Base-by-base conservation (phyloP, 2,888 invertebrate species). In the Dexiosoma caninum region DNA sequence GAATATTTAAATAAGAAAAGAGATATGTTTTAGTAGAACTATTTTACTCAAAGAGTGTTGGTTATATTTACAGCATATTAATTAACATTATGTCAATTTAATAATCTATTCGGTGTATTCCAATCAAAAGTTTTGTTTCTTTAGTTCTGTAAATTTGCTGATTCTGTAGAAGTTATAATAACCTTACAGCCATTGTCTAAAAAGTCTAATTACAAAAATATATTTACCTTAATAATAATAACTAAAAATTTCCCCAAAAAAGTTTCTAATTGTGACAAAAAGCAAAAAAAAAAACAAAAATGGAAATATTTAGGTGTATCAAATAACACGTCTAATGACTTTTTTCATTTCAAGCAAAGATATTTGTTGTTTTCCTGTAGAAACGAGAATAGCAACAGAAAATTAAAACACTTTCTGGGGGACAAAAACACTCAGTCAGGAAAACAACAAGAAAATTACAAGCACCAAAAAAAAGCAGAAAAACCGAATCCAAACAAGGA, bases 401-500 rank as follows among this genome's bases (percentile, higher is more conserved):
- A 59, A 51, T 59, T 67, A 67, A 55, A 75, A 51, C 40, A 75
- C 49, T 66, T 57, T 40, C 10, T 3, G 14, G 0, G 46, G 75
- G 70, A 82, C 84, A 14, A 32, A 55, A 55, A 32, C 9, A 53
- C 32, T 53, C 81, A 80, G 82, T 78, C 78, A 83, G 84, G 83
- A 84, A 85, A 87, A 67, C 74, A 82, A 79, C 71, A 81, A 83
- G 84, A 83, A 84, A 85, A 86, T 85, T 85, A 86, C 84, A 72
- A 71, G 66, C 66, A 64, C 2, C 23, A 37, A 37, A 40, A 35
- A 9, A n/a, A 30, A 53, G 57, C 19, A 46, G 35, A 69, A 75
- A 62, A 40, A 2, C n/a, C n/a, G n/a, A 35, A 67, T 42, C 37
- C 57, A 62, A 85, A 87, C 89, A 88, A 85, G 88, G 88, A 88